phyloP scores from a whole-genome alignment of 2,113 vertebrate genomes.

The Zingel zingel region DNA sequence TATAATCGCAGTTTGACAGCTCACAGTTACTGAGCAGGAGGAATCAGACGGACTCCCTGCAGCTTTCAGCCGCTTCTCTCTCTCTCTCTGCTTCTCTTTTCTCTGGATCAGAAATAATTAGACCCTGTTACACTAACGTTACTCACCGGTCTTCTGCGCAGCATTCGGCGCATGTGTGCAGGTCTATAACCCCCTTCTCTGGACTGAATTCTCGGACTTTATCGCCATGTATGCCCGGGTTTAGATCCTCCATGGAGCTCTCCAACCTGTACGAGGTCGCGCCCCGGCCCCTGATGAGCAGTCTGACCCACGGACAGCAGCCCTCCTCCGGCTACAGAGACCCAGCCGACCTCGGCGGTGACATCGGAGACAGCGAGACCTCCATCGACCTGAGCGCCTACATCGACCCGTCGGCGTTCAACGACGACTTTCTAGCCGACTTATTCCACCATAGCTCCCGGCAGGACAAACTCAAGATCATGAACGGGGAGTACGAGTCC shows the following conservation, averaged over 20 bases:
- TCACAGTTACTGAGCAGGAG: slow-evolving; percentile 58
- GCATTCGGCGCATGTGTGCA: background rate
- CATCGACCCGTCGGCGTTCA: slow-evolving; percentile 96
- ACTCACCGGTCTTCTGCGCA: too few species aligned
- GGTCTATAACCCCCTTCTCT: background rate
- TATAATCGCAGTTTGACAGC: slow-evolving; percentile 69
- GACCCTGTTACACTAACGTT: background rate
- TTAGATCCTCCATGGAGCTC: slow-evolving; percentile 95
- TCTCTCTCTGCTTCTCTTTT: background rate
- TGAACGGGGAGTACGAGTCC: slow-evolving; percentile 90
- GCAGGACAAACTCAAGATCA: slow-evolving; percentile 91
- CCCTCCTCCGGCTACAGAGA: slow-evolving; percentile 83
- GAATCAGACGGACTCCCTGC: slow-evolving; percentile 20
- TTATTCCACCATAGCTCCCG: slow-evolving; percentile 93
- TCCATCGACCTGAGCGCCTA: slow-evolving; percentile 99
- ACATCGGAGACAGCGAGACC: slow-evolving; percentile 97
- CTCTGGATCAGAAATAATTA: background rate
- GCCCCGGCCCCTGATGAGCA: slow-evolving; percentile 90
- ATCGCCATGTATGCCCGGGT: slow-evolving; percentile 91
- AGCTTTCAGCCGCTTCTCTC: background rate
- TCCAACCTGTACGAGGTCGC: slow-evolving; percentile 97
- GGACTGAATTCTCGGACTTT: slow-evolving; percentile 92
- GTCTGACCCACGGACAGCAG: slow-evolving; percentile 84
- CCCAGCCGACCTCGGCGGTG: slow-evolving; percentile 86
- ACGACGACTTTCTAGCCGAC: slow-evolving; percentile 99